Evolutionary conservation across 2,113 vertebrate species (phyloP), one percentile per base, ranked within the genome.

Genomic region (Silurus meridionalis): DNA sequence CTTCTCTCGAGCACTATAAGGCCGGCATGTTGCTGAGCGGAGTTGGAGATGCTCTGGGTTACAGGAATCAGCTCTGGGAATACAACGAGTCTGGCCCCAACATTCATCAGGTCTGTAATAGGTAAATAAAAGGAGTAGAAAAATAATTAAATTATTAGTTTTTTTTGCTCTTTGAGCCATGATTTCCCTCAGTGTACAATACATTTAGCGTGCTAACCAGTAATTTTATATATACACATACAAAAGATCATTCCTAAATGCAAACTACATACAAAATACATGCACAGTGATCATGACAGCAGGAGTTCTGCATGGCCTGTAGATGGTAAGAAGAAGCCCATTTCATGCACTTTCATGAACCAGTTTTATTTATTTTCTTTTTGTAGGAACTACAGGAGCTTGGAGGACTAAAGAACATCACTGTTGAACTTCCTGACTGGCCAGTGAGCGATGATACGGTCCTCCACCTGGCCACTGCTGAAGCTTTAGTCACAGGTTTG

Each of bases 361-460:
- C 6, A 48, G 37, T 7, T 53, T n/a, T 75, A 21, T 37, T 2
- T 75, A 10, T 21, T 10, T 13, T 50, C 23, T 14, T 11, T 57
- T 80, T 78, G 7, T 86, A 95, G 77, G 95, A 96, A 90, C 91
- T 97, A 85, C 89, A 93, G 52, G 90, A 95, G 82, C 93, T 96
- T 0, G 95, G 95, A 0, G 96, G 95, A 1, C 88, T 97, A 53
- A 90, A 88, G 21, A 93, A 90, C 89, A 94, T 97, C 88, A 78
- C 57, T 52, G 95, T 71, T 0, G 57, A 94, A 80, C 95, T 95
- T 48, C 96, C 96, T 0, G 94, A 96, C 71, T 96, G 96, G 96
- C 96, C 96, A 0, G 92, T 96, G 87, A 96, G 96, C 15, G 96
- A 96, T 0, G 96, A 97, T 94, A 96, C 96, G 0, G 87, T 97